These are phyloP conservation scores for Orthosia incerta DNA, from an alignment of 2,888 invertebrate species.

Conservation along the genomic window DNA sequence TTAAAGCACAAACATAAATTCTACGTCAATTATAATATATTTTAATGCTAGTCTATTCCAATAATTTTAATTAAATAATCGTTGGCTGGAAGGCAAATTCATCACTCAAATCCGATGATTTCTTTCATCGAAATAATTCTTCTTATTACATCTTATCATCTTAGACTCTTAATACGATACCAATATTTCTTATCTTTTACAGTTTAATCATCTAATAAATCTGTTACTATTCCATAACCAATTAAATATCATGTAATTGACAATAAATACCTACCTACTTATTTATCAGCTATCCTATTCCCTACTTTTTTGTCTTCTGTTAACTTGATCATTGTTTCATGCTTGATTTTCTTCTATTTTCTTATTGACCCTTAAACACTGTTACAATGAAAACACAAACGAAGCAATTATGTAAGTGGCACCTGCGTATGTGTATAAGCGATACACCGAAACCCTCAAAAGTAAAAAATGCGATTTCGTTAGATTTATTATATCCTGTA, in stretches of 20 bases:
- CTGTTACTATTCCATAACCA: conserved; percentile 55
- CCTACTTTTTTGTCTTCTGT: conserved; percentile 66
- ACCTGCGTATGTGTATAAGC: conserved; percentile 67
- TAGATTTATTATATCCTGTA: conserved; percentile 34
- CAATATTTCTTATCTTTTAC: conserved; percentile 36
- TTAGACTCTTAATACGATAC: conserved; percentile 43
- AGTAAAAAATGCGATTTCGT: conserved; percentile 22
- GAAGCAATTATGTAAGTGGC: conserved; percentile 65
- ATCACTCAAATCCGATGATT: conserved; percentile 42
- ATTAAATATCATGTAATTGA: conserved; percentile 29
- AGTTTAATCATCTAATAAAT: conserved; percentile 61
- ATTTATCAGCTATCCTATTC: conserved; percentile 61
- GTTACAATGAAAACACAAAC: conserved; percentile 76
- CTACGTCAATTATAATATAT: conserved; percentile 27
- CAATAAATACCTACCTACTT: conserved; percentile 50
- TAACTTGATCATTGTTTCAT: conserved; percentile 77
- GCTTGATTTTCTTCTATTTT: conserved; percentile 77
- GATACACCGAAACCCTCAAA: conserved; percentile 34
- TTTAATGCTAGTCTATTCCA: conserved; percentile 53
- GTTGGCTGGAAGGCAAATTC: conserved; percentile 50
- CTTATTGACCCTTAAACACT: conserved; percentile 76
- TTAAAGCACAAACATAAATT: conserved; percentile 5
- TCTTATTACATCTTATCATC: conserved; percentile 50
- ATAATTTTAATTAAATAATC: conserved; percentile 41
- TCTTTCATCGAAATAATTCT: conserved; percentile 39